Evolutionary conservation across 2,113 vertebrate genomes (phyloP).

Genomic region (Rhizomys pruinosus): DNA sequence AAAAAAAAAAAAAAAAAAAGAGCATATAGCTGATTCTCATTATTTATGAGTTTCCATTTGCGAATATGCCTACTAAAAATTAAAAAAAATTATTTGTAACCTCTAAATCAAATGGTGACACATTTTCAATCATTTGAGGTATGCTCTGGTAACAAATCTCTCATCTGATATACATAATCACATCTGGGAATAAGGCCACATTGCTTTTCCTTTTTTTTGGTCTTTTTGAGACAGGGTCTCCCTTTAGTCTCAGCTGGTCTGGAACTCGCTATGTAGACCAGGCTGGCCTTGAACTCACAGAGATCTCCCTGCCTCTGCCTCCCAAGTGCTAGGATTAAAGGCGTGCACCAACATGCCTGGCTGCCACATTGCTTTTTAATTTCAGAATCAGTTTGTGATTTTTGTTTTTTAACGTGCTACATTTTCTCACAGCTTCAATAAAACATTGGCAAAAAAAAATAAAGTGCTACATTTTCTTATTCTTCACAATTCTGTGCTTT

Average conservation of each 20-base stretch:
- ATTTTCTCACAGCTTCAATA: no score
- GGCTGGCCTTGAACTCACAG: no score
- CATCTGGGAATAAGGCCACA: neutral
- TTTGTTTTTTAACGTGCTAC: neutral
- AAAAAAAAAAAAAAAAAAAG: no score
- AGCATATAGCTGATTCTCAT: neutral
- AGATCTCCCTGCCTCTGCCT: no score
- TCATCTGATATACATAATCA: neutral
- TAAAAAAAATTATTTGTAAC: conserved; percentile 21
- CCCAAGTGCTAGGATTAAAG: no score
- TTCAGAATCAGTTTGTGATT: neutral
- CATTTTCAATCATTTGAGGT: neutral
- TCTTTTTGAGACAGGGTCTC: no score
- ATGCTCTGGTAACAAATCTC: neutral
- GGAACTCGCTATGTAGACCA: no score
- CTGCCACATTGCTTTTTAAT: neutral
- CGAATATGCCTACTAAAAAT: conserved; percentile 18
- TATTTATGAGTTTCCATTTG: neutral
- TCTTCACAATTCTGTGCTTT: neutral
- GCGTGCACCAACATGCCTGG: no score
- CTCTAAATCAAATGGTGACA: neutral
- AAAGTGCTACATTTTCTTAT: neutral
- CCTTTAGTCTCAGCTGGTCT: no score
- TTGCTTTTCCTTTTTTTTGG: no score
- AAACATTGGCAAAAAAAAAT: no score